Evolutionary conservation across 2,797 vertebrate species (phyloP), one percentile per base, ranked within the genome.

Genomic region (Saxicola maurus): DNA sequence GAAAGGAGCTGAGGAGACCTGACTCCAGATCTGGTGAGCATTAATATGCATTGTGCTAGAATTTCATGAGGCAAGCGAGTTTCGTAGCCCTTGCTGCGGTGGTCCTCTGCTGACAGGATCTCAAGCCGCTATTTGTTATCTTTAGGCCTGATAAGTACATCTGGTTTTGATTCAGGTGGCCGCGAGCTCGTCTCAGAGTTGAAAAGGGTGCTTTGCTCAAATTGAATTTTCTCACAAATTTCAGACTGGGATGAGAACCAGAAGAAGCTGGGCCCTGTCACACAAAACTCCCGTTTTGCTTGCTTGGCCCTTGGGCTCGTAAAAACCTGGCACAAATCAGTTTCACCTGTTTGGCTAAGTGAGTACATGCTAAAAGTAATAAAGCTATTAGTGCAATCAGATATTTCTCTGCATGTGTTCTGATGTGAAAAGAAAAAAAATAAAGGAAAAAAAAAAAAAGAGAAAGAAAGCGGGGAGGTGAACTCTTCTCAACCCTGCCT

Each of bases 151-250:
- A 98, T 98, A 98, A 98, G 98, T 96, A 98, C 99, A 99, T 99
- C 98, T 99, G 99, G 98, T 99, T 99, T 98, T 98, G 97, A 98
- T 99, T 99, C 98, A 98, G 98, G 98, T 98, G 97, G 97, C 98
- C 96, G 87, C 59, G 66, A 98, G 97, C 97, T 98, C 95, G 97
- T 98, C 98, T 98, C 97, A 93, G 97, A 98, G 96, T 97, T 96
- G 95, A 96, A 95, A 97, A 97, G 96, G 96, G 96, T 97, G 96
- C 86, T 93, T 92, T 91, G 91, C 96, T 97, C 97, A 98, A 99
- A 99, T 98, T 98, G 97, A 98, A 98, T 99, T 96, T 99, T 99
- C 98, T 99, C 98, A 98, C 98, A 98, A 97, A 98, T 98, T 97
- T 97, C 97, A 98, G 96, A 95, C 96, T 93, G 96, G 98, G 98